Evolutionary conservation across 2,888 invertebrate genomes (phyloP).

Genomic region (Cerastoderma edule): DNA sequence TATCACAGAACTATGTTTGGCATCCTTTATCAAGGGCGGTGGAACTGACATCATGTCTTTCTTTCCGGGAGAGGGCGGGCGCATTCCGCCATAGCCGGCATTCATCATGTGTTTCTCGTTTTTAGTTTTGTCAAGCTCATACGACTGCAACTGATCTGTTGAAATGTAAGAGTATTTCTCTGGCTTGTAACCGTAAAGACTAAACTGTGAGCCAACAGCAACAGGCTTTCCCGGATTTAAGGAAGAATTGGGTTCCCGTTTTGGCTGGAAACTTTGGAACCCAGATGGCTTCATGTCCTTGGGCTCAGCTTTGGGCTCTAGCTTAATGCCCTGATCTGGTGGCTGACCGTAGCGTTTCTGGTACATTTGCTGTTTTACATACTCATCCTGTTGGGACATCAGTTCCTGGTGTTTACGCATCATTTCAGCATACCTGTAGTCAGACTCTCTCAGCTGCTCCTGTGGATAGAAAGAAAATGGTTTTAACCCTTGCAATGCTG

Average conservation of each 20-base stretch:
- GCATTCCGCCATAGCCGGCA: conserved; percentile 52
- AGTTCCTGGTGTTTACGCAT: conserved; percentile 56
- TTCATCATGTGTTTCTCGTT: conserved; percentile 62
- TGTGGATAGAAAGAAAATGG: conserved; percentile 26
- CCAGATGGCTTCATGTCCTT: conserved; percentile 42
- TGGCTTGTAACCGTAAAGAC: conserved; percentile 83
- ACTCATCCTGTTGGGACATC: conserved; percentile 39
- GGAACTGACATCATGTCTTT: conserved; percentile 66
- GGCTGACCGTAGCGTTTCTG: conserved; percentile 27
- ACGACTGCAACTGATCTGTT: conserved; percentile 80
- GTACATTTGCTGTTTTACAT: conserved; percentile 40
- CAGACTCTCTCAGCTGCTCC: conserved; percentile 58
- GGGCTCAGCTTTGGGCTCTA: conserved; percentile 52
- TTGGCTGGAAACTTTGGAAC: conserved; percentile 35
- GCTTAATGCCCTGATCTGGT: conserved; percentile 32
- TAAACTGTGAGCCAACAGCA: conserved; percentile 72
- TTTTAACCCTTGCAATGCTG: no score
- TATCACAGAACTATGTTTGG: conserved; percentile 79
- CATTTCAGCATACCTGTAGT: conserved; percentile 57
- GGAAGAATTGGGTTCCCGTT: conserved; percentile 37
- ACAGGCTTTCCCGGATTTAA: conserved; percentile 50
- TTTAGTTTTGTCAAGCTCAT: conserved; percentile 75
- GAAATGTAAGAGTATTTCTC: conserved; percentile 82
- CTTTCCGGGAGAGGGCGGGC: conserved; percentile 61
- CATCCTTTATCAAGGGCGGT: conserved; percentile 75